These are phyloP conservation scores for Drosophila prostipennis DNA, from an alignment of 2,888 invertebrate species.

Conservation along the genomic window DNA sequence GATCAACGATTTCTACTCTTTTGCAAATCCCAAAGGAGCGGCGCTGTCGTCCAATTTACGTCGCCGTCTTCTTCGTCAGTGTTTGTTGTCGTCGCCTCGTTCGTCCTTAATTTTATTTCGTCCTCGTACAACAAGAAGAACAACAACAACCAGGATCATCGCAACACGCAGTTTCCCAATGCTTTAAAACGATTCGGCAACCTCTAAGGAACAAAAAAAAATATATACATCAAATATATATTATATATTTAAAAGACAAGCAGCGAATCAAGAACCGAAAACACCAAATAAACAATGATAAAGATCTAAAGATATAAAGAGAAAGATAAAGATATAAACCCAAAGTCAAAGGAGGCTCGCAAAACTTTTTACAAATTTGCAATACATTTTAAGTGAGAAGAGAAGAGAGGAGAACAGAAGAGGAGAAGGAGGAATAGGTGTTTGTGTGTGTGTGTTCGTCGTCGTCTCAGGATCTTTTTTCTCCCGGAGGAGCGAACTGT, in stretches of 20 bases:
- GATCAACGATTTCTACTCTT: not conserved
- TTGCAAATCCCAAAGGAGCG: slow-evolving; percentile 17
- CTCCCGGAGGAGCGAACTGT: not conserved
- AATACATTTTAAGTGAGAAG: slow-evolving; percentile 23
- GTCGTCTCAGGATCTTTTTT: not conserved
- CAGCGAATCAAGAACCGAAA: slow-evolving; percentile 14
- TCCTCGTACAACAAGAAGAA: slow-evolving; percentile 36
- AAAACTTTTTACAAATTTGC: slow-evolving; percentile 36
- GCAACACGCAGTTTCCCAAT: slow-evolving; percentile 19
- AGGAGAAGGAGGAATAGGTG: slow-evolving; percentile 1
- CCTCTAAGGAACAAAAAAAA: slow-evolving; percentile 4
- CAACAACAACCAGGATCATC: slow-evolving; percentile 14
- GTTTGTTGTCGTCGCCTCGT: slow-evolving; percentile 48
- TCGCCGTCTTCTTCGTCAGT: slow-evolving; percentile 54
- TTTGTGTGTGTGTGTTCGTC: slow-evolving; percentile 1
- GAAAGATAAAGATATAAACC: not conserved
- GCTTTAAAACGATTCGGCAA: slow-evolving; percentile 26
- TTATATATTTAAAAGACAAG: slow-evolving; percentile 12
- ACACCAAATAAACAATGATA: slow-evolving; percentile 8
- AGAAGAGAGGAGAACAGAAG: not conserved
- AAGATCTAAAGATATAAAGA: not conserved
- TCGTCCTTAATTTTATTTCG: slow-evolving; percentile 44
- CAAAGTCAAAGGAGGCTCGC: slow-evolving; percentile 38
- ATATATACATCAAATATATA: not conserved
- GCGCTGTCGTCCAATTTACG: slow-evolving; percentile 58